Conservation (phyloP, 2,888 invertebrate species). For the Stenodera caucasica region DNA sequence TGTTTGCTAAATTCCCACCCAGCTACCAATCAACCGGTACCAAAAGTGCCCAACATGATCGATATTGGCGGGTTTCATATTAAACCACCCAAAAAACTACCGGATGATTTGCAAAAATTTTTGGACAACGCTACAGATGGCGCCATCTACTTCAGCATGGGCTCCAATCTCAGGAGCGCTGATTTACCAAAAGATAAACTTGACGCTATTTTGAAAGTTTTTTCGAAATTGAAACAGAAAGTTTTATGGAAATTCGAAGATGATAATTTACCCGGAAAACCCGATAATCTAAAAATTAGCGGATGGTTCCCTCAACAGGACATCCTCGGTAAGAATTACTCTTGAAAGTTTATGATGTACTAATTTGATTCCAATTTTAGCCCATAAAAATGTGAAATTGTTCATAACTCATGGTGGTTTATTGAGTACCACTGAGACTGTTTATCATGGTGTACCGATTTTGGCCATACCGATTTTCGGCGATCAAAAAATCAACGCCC, state of each 20-base stretch:
- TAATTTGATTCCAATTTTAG: constrained; percentile 7
- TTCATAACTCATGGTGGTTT: constrained; percentile 24
- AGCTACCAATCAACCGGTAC: constrained; percentile 56
- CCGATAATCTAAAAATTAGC: constrained; percentile 52
- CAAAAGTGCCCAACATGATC: constrained; percentile 60
- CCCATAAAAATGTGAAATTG: constrained; percentile 21
- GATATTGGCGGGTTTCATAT: constrained; percentile 63
- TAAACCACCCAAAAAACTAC: constrained; percentile 38
- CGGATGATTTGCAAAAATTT: constrained; percentile 56
- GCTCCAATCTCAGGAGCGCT: constrained; percentile 62
- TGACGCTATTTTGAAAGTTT: constrained; percentile 60
- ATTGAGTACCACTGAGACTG: constrained; percentile 21
- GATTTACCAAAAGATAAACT: constrained; percentile 59
- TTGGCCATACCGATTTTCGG: constrained; percentile 26
- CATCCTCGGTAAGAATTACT: constrained; percentile 38
- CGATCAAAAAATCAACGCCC: constrained; percentile 17
- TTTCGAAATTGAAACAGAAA: constrained; percentile 62
- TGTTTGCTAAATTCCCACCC: constrained; percentile 54
- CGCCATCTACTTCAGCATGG: constrained; percentile 63
- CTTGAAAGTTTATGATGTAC: constrained; percentile 46
- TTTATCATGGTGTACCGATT: constrained; percentile 27
- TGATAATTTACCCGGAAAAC: constrained; percentile 43
- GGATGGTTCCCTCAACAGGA: constrained; percentile 48
- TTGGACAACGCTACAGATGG: constrained; percentile 60
- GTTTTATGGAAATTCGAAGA: constrained; percentile 73